These are phyloP conservation scores for Eurosta solidaginis DNA, from an alignment of 1,140 invertebrate species.

Conservation along the genomic window DNA sequence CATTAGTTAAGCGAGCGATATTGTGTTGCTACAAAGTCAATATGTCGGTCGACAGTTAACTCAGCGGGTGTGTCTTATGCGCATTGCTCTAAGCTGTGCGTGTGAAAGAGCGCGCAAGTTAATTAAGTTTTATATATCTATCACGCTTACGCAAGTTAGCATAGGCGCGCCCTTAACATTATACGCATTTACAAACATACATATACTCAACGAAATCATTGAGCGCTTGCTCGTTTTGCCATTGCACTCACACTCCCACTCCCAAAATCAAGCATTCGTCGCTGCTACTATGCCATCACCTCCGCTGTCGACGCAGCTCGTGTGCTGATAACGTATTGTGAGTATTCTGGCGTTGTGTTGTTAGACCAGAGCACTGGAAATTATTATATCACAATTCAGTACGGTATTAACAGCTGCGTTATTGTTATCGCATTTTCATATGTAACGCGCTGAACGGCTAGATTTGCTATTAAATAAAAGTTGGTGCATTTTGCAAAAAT, in stretches of 20 bases:
- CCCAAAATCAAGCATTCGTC: background rate
- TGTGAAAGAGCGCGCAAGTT: background rate
- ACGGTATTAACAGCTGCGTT: background rate
- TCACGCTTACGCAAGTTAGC: background rate
- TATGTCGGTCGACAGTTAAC: background rate
- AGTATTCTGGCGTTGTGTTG: background rate
- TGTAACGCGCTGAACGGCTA: background rate
- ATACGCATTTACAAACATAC: too few relatives aligned
- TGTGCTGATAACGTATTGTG: background rate
- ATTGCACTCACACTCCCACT: background rate
- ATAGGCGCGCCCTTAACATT: background rate
- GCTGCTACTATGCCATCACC: background rate
- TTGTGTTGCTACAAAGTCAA: background rate
- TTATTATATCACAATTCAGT: background rate
- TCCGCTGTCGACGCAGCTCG: background rate
- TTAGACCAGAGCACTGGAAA: background rate
- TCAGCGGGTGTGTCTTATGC: background rate
- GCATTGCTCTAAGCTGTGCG: background rate
- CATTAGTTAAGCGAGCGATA: background rate
- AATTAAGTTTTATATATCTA: background rate
- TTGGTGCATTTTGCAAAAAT: background rate
- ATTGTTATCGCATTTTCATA: background rate
- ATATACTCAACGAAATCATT: background rate
- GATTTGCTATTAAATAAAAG: background rate
- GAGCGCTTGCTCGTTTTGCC: background rate